phyloP scores from a whole-genome alignment of 2,888 invertebrate genomes.

The Cryptops parisi region DNA sequence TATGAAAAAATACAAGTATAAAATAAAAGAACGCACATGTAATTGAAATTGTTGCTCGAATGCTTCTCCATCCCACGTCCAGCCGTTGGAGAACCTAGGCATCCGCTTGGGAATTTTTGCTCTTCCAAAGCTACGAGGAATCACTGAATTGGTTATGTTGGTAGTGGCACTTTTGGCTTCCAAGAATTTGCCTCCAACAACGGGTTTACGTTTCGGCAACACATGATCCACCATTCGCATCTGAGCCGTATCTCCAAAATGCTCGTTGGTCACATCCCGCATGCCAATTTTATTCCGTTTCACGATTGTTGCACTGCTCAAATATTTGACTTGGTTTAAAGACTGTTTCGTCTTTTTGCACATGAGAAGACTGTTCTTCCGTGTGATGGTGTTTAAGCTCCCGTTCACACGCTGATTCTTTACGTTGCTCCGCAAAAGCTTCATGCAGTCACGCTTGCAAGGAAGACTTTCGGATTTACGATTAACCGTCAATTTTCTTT shows the following conservation, averaged over 20 bases:
- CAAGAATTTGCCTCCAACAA: background rate
- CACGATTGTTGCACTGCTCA: background rate
- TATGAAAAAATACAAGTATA: too few species aligned
- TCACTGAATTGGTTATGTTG: background rate
- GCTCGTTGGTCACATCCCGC: background rate
- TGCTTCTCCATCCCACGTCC: conserved; percentile 77
- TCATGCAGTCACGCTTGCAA: background rate
- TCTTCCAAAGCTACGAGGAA: background rate
- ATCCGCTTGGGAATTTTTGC: conserved; percentile 3
- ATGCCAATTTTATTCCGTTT: background rate
- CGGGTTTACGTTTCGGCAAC: background rate
- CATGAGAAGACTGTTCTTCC: background rate
- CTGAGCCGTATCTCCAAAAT: background rate
- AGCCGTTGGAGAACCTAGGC: conserved; percentile 69
- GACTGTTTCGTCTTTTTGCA: background rate
- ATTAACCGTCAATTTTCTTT: too few species aligned
- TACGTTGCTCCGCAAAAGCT: background rate
- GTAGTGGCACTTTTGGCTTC: background rate
- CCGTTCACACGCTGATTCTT: background rate
- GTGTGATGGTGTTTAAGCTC: background rate
- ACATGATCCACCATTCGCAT: background rate
- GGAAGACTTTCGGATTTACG: background rate
- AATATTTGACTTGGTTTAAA: background rate
- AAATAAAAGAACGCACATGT: conserved; percentile 54
- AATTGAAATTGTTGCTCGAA: conserved; percentile 71